Evolutionary conservation across 2,113 vertebrate genomes (phyloP).

Genomic region (Bos taurus): ARS-UCD2.0 NC_037343.1:58869501-58870000

Average conservation of each 20-base stretch:
- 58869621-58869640: neutral
- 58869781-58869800: neutral
- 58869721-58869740: neutral
- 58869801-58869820: neutral
- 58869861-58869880: neutral
- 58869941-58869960: neutral
- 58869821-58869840: neutral
- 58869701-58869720: neutral
- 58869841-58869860: neutral
- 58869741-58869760: neutral
- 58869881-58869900: neutral
- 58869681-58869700: neutral
- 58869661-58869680: neutral
- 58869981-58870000: neutral
- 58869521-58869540: neutral
- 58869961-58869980: neutral
- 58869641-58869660: neutral
- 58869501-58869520: neutral
- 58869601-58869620: neutral
- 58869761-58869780: neutral
- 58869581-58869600: neutral
- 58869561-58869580: neutral
- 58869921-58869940: neutral
- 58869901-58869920: neutral
- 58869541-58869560: neutral